Conservation (phyloP, 2,888 invertebrate genomes). For the Patella pellucida region DNA sequence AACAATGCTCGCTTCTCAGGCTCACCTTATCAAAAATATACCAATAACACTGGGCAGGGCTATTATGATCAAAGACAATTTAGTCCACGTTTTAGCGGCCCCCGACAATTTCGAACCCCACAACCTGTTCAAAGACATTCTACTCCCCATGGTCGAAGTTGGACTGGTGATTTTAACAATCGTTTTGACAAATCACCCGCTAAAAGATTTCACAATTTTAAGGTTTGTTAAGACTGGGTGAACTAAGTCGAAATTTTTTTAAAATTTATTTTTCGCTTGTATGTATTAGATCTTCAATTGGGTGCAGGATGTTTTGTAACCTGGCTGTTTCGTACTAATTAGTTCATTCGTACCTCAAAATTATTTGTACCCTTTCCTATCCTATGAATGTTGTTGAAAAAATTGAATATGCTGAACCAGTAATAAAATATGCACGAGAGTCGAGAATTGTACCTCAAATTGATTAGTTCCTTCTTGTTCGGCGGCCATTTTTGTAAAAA, state of each 20-base stretch:
- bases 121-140: conserved; percentile 18
- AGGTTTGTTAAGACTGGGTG: conserved; percentile 1
- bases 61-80: neutral
- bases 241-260: neutral
- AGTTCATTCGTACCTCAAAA: no score
- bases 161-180: neutral
- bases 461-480: no score
- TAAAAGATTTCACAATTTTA: neutral
- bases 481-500: no score
- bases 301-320: no score
- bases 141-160: conserved; percentile 7
- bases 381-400: no score
- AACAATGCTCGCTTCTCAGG: conserved; percentile 7
- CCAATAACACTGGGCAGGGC: neutral
- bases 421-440: no score
- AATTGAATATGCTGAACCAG: no score
- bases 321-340: no score
- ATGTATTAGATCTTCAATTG: no score
- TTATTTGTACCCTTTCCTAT: no score
- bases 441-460: no score
- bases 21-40: conserved; percentile 12
- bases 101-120: conserved; percentile 16
- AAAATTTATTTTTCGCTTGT: neutral
- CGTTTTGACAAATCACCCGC: neutral
- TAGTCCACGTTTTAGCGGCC: conserved; percentile 15